phyloP scores from a whole-genome alignment of 2,888 invertebrate species.

The Drosophila melanocephala region DNA sequence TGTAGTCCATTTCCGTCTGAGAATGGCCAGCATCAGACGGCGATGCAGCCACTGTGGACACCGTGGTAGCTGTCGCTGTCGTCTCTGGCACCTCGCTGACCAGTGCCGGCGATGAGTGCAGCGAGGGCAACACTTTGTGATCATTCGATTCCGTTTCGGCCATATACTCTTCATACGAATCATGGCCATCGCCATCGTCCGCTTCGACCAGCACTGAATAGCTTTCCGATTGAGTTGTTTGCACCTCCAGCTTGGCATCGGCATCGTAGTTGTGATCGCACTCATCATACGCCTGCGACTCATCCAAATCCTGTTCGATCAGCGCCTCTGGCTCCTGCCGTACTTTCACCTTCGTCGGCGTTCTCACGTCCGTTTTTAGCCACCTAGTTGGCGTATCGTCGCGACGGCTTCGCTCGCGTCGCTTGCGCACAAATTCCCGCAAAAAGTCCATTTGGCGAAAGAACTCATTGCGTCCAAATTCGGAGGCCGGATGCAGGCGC shows the following conservation, averaged over 20 bases:
- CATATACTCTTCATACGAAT: slow-evolving; percentile 59
- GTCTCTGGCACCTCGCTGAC: slow-evolving; percentile 38
- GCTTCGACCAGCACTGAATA: slow-evolving; percentile 72
- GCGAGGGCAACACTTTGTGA: slow-evolving; percentile 48
- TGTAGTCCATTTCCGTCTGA: slow-evolving; percentile 58
- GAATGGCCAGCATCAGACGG: slow-evolving; percentile 37
- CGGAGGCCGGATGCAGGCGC: slow-evolving; percentile 74
- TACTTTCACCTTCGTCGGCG: slow-evolving; percentile 39
- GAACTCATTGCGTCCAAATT: slow-evolving; percentile 81
- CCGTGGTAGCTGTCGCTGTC: not conserved
- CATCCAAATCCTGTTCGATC: slow-evolving; percentile 54
- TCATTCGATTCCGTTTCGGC: slow-evolving; percentile 38
- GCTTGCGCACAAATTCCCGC: slow-evolving; percentile 80
- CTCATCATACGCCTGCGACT: slow-evolving; percentile 58
- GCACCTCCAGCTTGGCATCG: slow-evolving; percentile 61
- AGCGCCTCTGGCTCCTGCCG: slow-evolving; percentile 27
- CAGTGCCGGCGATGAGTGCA: slow-evolving; percentile 40
- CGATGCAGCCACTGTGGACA: slow-evolving; percentile 26
- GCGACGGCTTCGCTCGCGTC: slow-evolving; percentile 75
- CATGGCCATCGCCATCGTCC: slow-evolving; percentile 56
- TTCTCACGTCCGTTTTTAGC: slow-evolving; percentile 55
- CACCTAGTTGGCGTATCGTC: slow-evolving; percentile 66
- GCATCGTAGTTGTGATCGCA: slow-evolving; percentile 65
- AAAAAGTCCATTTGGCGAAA: slow-evolving; percentile 83
- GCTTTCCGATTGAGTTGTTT: slow-evolving; percentile 67